Evolutionary conservation across 2,113 vertebrate species (phyloP).

Genomic region (Tringa solitaria): DNA sequence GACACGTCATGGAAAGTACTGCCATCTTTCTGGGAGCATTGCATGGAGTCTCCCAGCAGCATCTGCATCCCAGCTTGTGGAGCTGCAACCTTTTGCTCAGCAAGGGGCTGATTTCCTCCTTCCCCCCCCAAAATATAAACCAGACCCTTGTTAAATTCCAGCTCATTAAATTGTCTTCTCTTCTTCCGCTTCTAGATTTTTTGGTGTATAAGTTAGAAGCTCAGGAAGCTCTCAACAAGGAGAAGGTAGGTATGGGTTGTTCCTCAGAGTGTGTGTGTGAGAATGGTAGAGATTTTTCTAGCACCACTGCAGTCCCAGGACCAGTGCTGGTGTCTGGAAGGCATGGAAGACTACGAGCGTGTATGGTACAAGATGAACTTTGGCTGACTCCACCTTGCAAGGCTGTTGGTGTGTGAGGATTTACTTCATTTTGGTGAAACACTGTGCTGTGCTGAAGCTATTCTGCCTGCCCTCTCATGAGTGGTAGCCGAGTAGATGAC

Average conservation of each 20-base stretch:
- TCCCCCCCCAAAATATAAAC: background rate
- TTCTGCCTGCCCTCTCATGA: background rate
- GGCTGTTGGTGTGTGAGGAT: background rate
- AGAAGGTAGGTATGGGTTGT: constrained; percentile 64
- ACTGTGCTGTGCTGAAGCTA: background rate
- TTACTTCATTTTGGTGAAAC: background rate
- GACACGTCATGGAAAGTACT: background rate
- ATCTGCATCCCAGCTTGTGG: background rate
- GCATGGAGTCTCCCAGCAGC: background rate
- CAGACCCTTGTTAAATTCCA: background rate
- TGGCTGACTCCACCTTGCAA: background rate
- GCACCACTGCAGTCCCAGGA: rapidly evolving
- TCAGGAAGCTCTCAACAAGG: constrained; percentile 76
- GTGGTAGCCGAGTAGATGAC: background rate
- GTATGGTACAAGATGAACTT: background rate
- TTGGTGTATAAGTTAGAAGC: constrained; percentile 77
- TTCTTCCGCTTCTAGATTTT: constrained; percentile 58
- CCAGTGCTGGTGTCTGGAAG: background rate
- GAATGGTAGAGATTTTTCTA: too few relatives aligned
- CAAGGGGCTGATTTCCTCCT: background rate
- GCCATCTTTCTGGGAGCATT: background rate
- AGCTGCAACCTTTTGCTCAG: background rate
- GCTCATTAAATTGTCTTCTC: background rate
- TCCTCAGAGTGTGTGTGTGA: background rate
- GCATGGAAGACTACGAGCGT: background rate